Evolutionary conservation across 2,113 vertebrate genomes (phyloP), one percentile per base, ranked within the genome.

Genomic region (Onychostoma macrolepis): DNA sequence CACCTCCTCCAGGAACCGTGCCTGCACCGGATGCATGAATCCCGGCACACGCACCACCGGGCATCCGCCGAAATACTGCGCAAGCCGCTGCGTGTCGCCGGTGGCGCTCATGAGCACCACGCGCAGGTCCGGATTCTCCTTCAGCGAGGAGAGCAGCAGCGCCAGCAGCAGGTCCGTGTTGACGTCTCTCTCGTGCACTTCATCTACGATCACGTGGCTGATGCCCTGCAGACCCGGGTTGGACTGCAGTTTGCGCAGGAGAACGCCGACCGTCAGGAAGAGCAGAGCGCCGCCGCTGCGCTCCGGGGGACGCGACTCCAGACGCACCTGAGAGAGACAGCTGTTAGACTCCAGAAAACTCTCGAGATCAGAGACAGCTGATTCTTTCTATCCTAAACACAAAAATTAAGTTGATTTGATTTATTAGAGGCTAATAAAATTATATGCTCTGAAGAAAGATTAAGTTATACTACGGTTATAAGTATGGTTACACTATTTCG

Each of bases 81-180:
- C 95, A 89, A 99, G 96, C 4, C 96, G 96, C 85, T 96, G 92
- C 5, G 97, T 98, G 91, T 99, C 97, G 0, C 98, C 97, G 0
- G 97, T 99, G 81, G 98, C 98, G 0, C 98, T 99, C 98, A 99
- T 99, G 0, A 99, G 93, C 77, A 99, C 95, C 76, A 99, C 93
- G 33, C 96, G 95, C 38, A 99, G 91, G 85, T 95, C 87, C 0
- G 96, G 96, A 91, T 99, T 99, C 17, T 95, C 90, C 2, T 93
- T 90, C 87, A 97, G 93, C 82, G 95, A 92, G 33, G 94, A 93
- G 41, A 96, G 96, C 92, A 99, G 95, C 89, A 99, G 94, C 30
- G 97, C 98, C 80, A 99, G 95, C 89, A 99, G 96, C 93, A 99
- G 96, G 94, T 99, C 98, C 0, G 98, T 99, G 96, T 99, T 98